Percentiles rank a stretch among this genome's conserved stretches.
phyloP scores from a whole-genome alignment of 2,113 vertebrate species.

The Garra rufa region DNA sequence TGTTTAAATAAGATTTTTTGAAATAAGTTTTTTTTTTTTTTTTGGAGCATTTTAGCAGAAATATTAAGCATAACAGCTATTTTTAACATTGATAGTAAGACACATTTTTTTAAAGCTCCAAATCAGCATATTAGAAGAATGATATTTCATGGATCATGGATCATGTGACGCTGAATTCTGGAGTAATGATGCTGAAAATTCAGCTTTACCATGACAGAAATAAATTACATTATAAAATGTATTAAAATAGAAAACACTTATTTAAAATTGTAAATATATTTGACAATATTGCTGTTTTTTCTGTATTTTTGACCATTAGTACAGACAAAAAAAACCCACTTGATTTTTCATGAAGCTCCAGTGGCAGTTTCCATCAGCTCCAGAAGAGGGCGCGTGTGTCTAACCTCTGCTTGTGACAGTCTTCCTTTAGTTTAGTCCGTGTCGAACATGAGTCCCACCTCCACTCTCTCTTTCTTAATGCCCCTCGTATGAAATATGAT shows the following conservation, averaged over 20 bases:
- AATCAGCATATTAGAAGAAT: background rate
- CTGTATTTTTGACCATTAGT: background rate
- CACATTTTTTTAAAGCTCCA: background rate
- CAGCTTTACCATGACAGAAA: background rate
- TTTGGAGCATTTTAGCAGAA: no score
- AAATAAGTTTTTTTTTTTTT: no score
- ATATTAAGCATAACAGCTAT: no score
- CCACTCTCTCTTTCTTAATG: conserved; percentile 27
- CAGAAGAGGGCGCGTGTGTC: conserved; percentile 34
- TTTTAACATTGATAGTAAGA: background rate
- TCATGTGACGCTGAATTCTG: background rate
- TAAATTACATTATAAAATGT: background rate
- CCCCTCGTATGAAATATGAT: conserved; percentile 53
- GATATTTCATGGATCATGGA: no score
- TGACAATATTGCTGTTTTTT: background rate
- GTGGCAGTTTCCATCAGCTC: background rate
- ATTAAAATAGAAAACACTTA: background rate
- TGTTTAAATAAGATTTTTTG: no score
- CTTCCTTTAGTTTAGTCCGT: background rate
- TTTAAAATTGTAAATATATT: background rate
- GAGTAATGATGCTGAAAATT: background rate
- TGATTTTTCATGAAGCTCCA: background rate
- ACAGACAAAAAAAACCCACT: no score
- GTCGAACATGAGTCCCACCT: background rate
- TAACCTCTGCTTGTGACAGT: background rate